phyloP scores from a whole-genome alignment of 2,888 invertebrate genomes.

The Platycheirus rosarum region DNA sequence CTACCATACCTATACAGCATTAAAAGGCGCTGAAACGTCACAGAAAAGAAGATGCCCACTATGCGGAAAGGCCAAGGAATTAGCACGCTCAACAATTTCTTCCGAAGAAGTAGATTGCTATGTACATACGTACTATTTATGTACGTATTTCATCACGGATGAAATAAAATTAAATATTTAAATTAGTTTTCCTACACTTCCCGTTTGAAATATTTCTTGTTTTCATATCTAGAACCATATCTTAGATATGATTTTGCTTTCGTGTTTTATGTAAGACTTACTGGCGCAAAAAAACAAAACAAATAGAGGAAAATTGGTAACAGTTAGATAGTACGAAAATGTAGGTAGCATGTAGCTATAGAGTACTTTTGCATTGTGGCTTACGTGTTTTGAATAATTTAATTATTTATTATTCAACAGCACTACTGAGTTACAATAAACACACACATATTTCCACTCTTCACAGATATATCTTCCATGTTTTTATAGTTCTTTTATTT shows the following conservation, averaged over 20 bases:
- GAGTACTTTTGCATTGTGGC: conserved; percentile 30
- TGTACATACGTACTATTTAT: neutral
- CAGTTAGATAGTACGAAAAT: conserved; percentile 44
- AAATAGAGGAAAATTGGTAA: conserved; percentile 51
- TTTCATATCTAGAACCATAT: neutral
- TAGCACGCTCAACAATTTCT: conserved; percentile 3
- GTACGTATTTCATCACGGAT: too few species aligned
- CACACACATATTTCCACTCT: neutral
- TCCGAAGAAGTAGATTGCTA: neutral
- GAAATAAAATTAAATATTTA: conserved; percentile 35
- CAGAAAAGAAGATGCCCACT: neutral
- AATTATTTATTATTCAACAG: conserved; percentile 33
- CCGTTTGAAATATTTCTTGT: conserved; percentile 1
- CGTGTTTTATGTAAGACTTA: conserved; percentile 35
- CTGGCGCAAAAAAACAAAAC: conserved; percentile 28
- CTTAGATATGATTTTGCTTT: neutral
- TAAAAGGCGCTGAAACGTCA: too few species aligned
- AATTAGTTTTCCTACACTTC: conserved; percentile 42
- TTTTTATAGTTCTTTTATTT: too few species aligned
- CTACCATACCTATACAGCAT: too few species aligned
- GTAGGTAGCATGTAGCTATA: conserved; percentile 19
- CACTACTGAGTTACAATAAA: neutral
- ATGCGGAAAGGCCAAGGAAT: conserved; percentile 25
- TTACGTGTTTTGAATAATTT: conserved; percentile 64
- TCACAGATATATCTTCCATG: neutral